These are phyloP conservation scores for Aphidius colemani DNA, from an alignment of 2,888 invertebrate species.

Conservation along the genomic window DNA sequence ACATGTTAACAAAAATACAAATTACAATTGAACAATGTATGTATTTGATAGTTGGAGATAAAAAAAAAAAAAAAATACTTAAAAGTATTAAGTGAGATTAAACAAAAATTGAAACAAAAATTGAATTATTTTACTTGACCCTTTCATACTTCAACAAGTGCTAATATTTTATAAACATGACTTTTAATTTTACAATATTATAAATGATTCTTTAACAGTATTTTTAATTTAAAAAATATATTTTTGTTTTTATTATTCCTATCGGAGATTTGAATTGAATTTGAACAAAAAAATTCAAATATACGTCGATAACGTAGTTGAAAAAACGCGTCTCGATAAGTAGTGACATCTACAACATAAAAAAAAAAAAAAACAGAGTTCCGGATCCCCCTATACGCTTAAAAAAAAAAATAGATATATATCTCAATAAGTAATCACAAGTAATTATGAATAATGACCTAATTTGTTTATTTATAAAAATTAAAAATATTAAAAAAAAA, in stretches of 20 bases:
- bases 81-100: constrained; percentile 16
- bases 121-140: constrained; percentile 8
- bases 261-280: too few relatives aligned
- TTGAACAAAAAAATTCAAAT: not conserved
- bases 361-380: too few relatives aligned
- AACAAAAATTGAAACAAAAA: not conserved
- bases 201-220: not conserved
- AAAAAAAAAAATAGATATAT: too few relatives aligned
- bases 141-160: constrained; percentile 2
- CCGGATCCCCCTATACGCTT: too few relatives aligned
- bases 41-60: constrained; percentile 10
- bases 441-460: too few relatives aligned
- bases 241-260: too few relatives aligned
- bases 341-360: too few relatives aligned
- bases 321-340: not conserved
- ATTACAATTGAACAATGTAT: constrained; percentile 5
- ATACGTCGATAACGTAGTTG: not conserved
- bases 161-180: not conserved
- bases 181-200: not conserved
- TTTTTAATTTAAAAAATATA: too few relatives aligned
- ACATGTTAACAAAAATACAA: not conserved
- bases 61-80: constrained; percentile 8
- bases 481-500: too few relatives aligned
- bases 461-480: too few relatives aligned
- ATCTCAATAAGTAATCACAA: too few relatives aligned